These are phyloP conservation scores for Melinaea marsaeus DNA, from an alignment of 2,888 invertebrate species.

Conservation along the genomic window DNA sequence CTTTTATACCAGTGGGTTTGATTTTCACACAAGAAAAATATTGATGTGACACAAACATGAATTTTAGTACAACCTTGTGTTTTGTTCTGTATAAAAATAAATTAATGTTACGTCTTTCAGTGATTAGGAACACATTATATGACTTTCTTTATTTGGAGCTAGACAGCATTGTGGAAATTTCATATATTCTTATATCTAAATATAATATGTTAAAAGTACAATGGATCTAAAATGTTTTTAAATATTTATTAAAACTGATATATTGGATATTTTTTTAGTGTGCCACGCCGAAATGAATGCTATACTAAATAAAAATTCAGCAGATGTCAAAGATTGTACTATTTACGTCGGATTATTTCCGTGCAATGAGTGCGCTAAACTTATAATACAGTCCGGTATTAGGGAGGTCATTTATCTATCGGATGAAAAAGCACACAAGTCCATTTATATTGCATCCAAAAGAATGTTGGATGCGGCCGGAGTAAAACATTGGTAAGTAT, in stretches of 20 bases:
- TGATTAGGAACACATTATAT: too few species aligned
- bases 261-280: conserved; percentile 78
- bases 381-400: conserved; percentile 96
- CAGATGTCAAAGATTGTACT: conserved; percentile 85
- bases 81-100: too few species aligned
- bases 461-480: conserved; percentile 88
- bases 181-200: too few species aligned
- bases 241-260: background rate
- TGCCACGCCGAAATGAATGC: conserved; percentile 99
- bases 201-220: too few species aligned
- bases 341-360: conserved; percentile 96
- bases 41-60: too few species aligned
- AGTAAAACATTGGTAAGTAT: conserved; percentile 80
- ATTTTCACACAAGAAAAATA: too few species aligned
- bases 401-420: conserved; percentile 87
- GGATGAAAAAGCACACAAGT: conserved; percentile 86
- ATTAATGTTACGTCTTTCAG: too few species aligned
- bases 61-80: too few species aligned
- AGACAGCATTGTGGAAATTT: too few species aligned
- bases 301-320: conserved; percentile 91
- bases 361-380: conserved; percentile 98
- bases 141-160: too few species aligned
- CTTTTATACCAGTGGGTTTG: too few species aligned
- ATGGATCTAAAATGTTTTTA: too few species aligned
- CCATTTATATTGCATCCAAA: conserved; percentile 85